Percentiles rank a stretch among this genome's conserved stretches.
Conservation (phyloP, 2,113 vertebrate species). For the Scartelaos histophorus region DNA sequence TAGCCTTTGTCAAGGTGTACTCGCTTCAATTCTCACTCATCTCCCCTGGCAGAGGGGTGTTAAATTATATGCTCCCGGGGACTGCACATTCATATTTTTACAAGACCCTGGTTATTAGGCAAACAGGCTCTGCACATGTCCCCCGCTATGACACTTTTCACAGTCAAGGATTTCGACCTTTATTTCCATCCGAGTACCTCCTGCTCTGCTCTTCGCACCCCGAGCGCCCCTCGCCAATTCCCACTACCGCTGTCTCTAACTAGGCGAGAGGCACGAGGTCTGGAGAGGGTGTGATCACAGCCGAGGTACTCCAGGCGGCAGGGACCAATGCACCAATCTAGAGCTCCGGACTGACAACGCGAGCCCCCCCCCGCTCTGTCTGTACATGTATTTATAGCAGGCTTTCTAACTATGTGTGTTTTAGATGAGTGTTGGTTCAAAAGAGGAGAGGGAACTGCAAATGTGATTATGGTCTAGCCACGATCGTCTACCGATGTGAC, state of each 20-base stretch:
- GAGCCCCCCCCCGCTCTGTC: slow-evolving; percentile 57
- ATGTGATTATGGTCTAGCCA: slow-evolving; percentile 58
- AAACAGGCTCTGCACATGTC: slow-evolving; percentile 75
- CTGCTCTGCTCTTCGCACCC: slow-evolving; percentile 62
- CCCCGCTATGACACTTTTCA: slow-evolving; percentile 77
- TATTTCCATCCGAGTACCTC: slow-evolving; percentile 70
- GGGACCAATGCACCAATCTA: slow-evolving; percentile 52
- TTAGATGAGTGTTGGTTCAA: slow-evolving; percentile 70
- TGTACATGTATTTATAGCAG: slow-evolving; percentile 64
- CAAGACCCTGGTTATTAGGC: slow-evolving; percentile 75
- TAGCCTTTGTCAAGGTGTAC: slow-evolving; percentile 77
- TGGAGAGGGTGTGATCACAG: slow-evolving; percentile 73
- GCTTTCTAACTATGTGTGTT: slow-evolving; percentile 36
- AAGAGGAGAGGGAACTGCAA: slow-evolving; percentile 76
- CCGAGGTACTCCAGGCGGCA: slow-evolving; percentile 62
- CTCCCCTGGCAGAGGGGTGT: slow-evolving; percentile 76
- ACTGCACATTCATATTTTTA: slow-evolving; percentile 76
- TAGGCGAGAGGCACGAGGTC: slow-evolving; percentile 68
- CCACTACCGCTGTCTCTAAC: slow-evolving; percentile 66
- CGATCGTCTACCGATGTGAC: not conserved
- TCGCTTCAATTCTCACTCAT: slow-evolving; percentile 82
- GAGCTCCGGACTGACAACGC: slow-evolving; percentile 54
- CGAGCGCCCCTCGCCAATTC: slow-evolving; percentile 51
- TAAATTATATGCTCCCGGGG: slow-evolving; percentile 78
- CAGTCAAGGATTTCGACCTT: slow-evolving; percentile 79